phyloP scores from a whole-genome alignment of 2,888 invertebrate species.

The Liposcelis brunnea region DNA sequence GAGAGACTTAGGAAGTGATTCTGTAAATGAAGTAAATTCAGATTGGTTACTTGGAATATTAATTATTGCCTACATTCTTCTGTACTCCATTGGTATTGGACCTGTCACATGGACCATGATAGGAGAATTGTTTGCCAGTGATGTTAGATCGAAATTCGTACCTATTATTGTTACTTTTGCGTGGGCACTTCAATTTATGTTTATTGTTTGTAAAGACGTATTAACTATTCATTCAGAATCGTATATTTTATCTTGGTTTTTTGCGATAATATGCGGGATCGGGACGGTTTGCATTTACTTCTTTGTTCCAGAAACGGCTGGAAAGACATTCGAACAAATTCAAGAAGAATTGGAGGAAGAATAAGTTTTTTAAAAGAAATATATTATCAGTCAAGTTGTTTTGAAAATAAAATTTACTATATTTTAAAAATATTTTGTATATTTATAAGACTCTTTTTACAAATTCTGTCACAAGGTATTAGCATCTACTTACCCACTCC shows the following conservation, averaged over 20 bases:
- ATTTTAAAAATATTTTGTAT: too few species aligned
- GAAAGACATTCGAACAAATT: conserved; percentile 33
- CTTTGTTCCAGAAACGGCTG: conserved; percentile 49
- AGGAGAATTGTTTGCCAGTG: not conserved
- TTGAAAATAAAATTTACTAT: too few species aligned
- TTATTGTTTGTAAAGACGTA: conserved; percentile 33
- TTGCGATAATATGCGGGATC: conserved; percentile 37
- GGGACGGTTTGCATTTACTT: conserved; percentile 42
- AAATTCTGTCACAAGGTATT: too few species aligned
- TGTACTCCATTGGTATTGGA: too few species aligned
- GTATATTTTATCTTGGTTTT: conserved; percentile 46
- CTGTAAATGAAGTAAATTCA: too few species aligned
- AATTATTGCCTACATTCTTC: too few species aligned
- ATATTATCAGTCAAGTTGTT: too few species aligned
- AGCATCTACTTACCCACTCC: too few species aligned
- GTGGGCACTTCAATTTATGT: not conserved
- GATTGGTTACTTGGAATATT: too few species aligned
- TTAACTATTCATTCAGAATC: conserved; percentile 33
- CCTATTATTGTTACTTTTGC: not conserved
- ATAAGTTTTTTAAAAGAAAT: too few species aligned
- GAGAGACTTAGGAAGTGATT: too few species aligned
- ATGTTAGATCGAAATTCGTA: not conserved
- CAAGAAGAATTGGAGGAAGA: conserved; percentile 33
- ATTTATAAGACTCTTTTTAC: too few species aligned
- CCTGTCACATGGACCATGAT: not conserved